Evolutionary conservation across 2,113 vertebrate species (phyloP), one percentile per base, ranked within the genome.

Genomic region (Gobio gobio): DNA sequence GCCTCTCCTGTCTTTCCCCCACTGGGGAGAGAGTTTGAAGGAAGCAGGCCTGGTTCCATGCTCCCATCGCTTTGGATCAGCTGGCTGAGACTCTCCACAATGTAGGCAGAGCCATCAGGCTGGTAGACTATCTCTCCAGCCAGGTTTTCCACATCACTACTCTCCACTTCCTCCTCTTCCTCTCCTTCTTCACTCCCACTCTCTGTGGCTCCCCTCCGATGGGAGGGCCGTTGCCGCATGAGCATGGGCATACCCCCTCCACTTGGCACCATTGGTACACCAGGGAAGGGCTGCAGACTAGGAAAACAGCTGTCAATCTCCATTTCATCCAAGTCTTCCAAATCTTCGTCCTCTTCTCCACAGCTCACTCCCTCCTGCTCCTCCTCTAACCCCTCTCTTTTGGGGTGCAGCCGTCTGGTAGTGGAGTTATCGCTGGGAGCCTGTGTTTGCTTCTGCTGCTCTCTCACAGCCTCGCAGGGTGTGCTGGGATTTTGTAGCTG

Each of bases 121-220:
- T 99, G 98, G 95, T 99, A 99, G 87, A 99, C 96, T n/a, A 99
- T 99, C 93, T 99, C 98, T 33, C 98, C 97, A n/a, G 98, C 96
- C 94, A 99, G 94, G 94, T 99, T 99, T 95, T 99, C 98, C 92
- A 99, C 97, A n/a, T 99, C 98, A 58, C 97, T 99, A 92, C 95
- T 97, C 78, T 96, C 95, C 89, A 97, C 97, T 12, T 98, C 97
- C 45, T 98, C 97, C 49, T 95, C 95, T 75, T 96, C 96, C 87
- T 98, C 98, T 68, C 97, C 97, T 93, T 96, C 96, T 86, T 99
- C 97, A 83, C 97, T 98, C 83, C 95, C 95, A 86, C 97, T 98
- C 87, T 98, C 97, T 68, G 91, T 89, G 63, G 87, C 84, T 68
- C 90, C 94, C 87, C 92, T 94, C 86, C 88, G 91, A 88, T 83